Percentiles rank a stretch among this genome's conserved stretches.
These are phyloP conservation scores for Camponotus fellah DNA, from an alignment of 2,888 invertebrate species.

Conservation along the genomic window DNA sequence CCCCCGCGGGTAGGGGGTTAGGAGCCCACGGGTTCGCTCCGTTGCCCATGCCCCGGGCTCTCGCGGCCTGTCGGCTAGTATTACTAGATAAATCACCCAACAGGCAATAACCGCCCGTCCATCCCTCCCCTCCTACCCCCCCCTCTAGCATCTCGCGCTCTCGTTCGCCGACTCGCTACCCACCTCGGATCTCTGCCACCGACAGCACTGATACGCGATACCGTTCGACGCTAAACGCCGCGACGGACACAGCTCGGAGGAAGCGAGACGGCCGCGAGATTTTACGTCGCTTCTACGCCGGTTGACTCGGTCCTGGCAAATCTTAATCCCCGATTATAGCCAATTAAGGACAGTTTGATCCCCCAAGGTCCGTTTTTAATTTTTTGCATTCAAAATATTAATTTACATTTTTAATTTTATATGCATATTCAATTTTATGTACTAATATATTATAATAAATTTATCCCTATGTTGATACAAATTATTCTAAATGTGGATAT, in stretches of 20 bases:
- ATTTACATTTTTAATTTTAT: not conserved
- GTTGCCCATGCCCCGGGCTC: slow-evolving; percentile 74
- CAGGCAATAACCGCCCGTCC: slow-evolving; percentile 85
- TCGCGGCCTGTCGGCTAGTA: slow-evolving; percentile 85
- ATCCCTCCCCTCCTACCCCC: not conserved
- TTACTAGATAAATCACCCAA: slow-evolving; percentile 86
- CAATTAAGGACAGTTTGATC: not conserved
- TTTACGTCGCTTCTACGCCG: slow-evolving; percentile 18
- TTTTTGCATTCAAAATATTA: not conserved
- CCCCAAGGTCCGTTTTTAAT: not conserved
- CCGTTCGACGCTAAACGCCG: slow-evolving; percentile 45
- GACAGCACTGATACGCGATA: slow-evolving; percentile 67
- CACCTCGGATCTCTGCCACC: slow-evolving; percentile 70
- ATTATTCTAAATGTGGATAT: not conserved
- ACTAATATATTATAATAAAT: not conserved
- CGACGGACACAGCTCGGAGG: slow-evolving; percentile 1
- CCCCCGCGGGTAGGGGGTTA: slow-evolving; percentile 75
- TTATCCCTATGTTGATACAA: not conserved
- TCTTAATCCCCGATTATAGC: not conserved
- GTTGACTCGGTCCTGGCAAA: not conserved
- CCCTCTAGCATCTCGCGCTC: slow-evolving; percentile 33
- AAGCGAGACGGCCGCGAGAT: slow-evolving; percentile 40
- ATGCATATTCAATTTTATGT: not conserved
- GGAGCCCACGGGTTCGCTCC: slow-evolving; percentile 75
- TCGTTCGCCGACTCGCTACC: slow-evolving; percentile 69